phyloP scores from a whole-genome alignment of 2,888 invertebrate species.

The Plemyria rubiginata region DNA sequence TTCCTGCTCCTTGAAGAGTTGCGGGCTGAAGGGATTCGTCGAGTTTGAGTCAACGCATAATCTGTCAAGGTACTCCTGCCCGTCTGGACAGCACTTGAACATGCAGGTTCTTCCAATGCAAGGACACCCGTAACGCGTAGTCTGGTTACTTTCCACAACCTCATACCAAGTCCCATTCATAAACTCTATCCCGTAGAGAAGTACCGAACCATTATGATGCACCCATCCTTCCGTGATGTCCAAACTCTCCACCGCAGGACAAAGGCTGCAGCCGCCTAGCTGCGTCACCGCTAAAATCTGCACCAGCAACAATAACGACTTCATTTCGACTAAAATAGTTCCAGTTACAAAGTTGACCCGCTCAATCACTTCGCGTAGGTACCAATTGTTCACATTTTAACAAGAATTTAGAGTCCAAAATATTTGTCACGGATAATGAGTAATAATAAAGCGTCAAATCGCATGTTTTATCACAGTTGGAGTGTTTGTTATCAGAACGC shows the following conservation, averaged over 20 bases:
- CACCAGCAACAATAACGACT: slow-evolving; percentile 47
- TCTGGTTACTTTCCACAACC: slow-evolving; percentile 49
- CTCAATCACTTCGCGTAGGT: slow-evolving; percentile 27
- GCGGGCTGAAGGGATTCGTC: slow-evolving; percentile 65
- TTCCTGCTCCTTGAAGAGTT: slow-evolving; percentile 60
- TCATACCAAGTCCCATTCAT: slow-evolving; percentile 62
- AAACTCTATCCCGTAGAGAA: slow-evolving; percentile 64
- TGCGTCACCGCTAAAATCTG: slow-evolving; percentile 43
- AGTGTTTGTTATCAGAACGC: slow-evolving; percentile 66
- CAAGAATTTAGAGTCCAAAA: slow-evolving; percentile 31
- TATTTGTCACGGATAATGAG: slow-evolving; percentile 43
- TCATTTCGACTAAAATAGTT: slow-evolving; percentile 46
- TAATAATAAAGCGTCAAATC: slow-evolving; percentile 47
- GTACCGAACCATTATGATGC: slow-evolving; percentile 61
- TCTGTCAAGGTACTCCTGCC: slow-evolving; percentile 53
- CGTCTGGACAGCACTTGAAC: slow-evolving; percentile 67
- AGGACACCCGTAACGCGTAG: slow-evolving; percentile 63
- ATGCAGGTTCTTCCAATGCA: slow-evolving; percentile 68
- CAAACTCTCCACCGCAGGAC: slow-evolving; percentile 62
- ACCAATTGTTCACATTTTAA: slow-evolving; percentile 37
- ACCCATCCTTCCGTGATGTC: slow-evolving; percentile 63
- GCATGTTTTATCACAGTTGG: slow-evolving; percentile 58
- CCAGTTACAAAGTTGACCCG: slow-evolving; percentile 24
- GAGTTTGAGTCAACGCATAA: slow-evolving; percentile 54
- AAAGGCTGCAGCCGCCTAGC: slow-evolving; percentile 54